phyloP scores from a whole-genome alignment of 1,140 invertebrate genomes.

The Drosophila albomicans region DNA sequence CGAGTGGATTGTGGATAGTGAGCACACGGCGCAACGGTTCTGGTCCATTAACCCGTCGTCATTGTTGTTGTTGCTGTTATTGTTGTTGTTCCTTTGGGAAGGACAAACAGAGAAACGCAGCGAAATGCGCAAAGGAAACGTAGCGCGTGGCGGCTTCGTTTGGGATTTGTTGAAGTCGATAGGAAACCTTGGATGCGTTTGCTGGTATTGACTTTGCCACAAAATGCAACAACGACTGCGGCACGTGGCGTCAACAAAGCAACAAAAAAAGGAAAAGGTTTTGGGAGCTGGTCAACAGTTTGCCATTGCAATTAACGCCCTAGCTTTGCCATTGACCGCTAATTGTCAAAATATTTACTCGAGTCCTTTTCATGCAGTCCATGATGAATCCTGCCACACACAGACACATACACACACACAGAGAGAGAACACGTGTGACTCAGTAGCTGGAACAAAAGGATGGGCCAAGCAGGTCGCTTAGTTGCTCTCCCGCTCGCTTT shows the following conservation, averaged over 20 bases:
- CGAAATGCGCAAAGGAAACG: slow-evolving; percentile 44
- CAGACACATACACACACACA: too few relatives aligned
- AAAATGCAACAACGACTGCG: slow-evolving; percentile 55
- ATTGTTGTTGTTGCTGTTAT: slow-evolving; percentile 10
- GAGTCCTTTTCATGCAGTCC: slow-evolving; percentile 22
- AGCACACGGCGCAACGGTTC: slow-evolving; percentile 80
- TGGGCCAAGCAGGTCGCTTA: background rate
- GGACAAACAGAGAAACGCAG: slow-evolving; percentile 37
- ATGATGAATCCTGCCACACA: slow-evolving; percentile 13
- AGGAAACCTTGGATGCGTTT: slow-evolving; percentile 60
- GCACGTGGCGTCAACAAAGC: slow-evolving; percentile 55
- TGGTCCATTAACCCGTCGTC: slow-evolving; percentile 82
- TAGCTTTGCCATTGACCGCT: slow-evolving; percentile 75
- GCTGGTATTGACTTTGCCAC: slow-evolving; percentile 70
- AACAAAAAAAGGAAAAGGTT: background rate
- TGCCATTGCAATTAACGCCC: slow-evolving; percentile 74
- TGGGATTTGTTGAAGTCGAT: slow-evolving; percentile 31
- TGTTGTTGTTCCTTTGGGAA: slow-evolving; percentile 43
- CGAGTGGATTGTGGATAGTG: slow-evolving; percentile 14
- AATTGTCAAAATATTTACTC: slow-evolving; percentile 84
- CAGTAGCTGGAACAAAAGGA: slow-evolving; percentile 1
- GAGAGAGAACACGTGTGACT: slow-evolving; percentile 22
- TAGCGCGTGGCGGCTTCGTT: slow-evolving; percentile 45
- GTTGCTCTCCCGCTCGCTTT: slow-evolving; percentile 21
- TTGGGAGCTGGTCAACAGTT: slow-evolving; percentile 52